Evolutionary conservation across 2,113 vertebrate species (phyloP).

Genomic region (Malurus elegans): DNA sequence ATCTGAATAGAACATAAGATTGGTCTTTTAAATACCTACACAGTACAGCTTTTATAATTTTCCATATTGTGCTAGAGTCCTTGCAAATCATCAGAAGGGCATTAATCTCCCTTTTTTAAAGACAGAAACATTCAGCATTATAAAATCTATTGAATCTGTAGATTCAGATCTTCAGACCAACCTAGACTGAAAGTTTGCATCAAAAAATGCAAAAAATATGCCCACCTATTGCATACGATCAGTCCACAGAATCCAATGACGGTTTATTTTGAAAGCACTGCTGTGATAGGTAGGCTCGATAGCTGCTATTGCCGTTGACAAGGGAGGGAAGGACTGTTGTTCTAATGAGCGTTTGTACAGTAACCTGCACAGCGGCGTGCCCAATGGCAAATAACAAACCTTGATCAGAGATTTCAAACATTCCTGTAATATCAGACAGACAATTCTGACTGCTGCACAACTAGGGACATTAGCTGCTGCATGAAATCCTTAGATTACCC

Average conservation of each 20-base stretch:
- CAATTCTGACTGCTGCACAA: not conserved
- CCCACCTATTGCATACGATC: not conserved
- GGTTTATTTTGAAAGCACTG: not conserved
- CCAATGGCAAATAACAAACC: not conserved
- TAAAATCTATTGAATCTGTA: not conserved
- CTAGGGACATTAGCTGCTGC: not conserved
- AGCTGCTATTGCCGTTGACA: not conserved
- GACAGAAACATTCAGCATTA: not conserved
- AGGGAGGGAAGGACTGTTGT: not conserved
- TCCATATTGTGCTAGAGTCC: not conserved
- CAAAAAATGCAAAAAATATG: not conserved
- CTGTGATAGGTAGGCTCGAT: not conserved
- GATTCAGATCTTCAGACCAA: not conserved
- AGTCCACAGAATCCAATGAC: not conserved
- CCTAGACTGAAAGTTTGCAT: not conserved
- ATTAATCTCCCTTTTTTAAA: not conserved
- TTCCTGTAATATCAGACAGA: not conserved
- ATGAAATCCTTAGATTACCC: not conserved
- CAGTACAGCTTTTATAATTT: not conserved
- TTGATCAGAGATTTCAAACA: slow-evolving; percentile 27
- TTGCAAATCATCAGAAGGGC: not conserved
- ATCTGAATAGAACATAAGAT: not conserved
- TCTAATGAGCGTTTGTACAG: slow-evolving; percentile 10
- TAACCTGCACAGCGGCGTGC: not conserved
- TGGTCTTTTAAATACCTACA: not conserved